These are phyloP conservation scores for Dinoponera quadriceps DNA, from an alignment of 1,140 invertebrate species.

Conservation along the genomic window DNA sequence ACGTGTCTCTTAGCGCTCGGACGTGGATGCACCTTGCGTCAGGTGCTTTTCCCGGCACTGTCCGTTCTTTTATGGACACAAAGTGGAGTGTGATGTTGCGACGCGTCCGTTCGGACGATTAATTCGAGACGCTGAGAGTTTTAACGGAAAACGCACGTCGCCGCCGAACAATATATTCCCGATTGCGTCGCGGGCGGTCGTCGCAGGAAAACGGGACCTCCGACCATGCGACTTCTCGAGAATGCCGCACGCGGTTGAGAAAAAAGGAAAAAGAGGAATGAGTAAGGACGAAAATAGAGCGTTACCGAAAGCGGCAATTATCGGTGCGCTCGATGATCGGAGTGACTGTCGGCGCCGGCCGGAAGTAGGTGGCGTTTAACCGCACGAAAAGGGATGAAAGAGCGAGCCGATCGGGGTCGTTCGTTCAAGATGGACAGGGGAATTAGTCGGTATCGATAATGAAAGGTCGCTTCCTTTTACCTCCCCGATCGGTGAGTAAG, in stretches of 20 bases:
- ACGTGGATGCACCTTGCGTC: conserved; percentile 16
- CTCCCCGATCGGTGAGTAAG: conserved; percentile 10
- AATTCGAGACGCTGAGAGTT: background rate
- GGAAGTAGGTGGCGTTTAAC: conserved; percentile 75
- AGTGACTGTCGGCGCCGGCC: conserved; percentile 56
- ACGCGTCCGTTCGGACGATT: too few relatives aligned
- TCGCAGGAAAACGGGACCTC: conserved; percentile 2
- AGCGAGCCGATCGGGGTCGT: conserved; percentile 13
- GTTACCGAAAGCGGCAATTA: conserved; percentile 75
- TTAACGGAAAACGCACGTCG: background rate
- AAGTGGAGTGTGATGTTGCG: too few relatives aligned
- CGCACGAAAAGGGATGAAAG: conserved; percentile 68
- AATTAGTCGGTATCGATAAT: conserved; percentile 70
- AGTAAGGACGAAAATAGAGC: conserved; percentile 40
- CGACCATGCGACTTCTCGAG: conserved; percentile 4
- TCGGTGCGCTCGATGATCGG: conserved; percentile 65
- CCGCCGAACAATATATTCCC: conserved; percentile 14
- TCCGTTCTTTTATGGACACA: too few relatives aligned
- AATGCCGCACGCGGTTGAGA: conserved; percentile 40
- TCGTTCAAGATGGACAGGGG: conserved; percentile 54
- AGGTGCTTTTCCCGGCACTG: too few relatives aligned
- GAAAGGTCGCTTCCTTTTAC: conserved; percentile 63
- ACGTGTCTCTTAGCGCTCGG: conserved; percentile 32
- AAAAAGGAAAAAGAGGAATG: background rate
- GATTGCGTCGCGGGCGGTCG: conserved; percentile 67